A percentile compares a stretch with the other conserved stretches of the same genome.
These are phyloP conservation scores for Meleagris gallopavo DNA, from an alignment of 2,113 vertebrate genomes.

Conservation along the genomic window DNA sequence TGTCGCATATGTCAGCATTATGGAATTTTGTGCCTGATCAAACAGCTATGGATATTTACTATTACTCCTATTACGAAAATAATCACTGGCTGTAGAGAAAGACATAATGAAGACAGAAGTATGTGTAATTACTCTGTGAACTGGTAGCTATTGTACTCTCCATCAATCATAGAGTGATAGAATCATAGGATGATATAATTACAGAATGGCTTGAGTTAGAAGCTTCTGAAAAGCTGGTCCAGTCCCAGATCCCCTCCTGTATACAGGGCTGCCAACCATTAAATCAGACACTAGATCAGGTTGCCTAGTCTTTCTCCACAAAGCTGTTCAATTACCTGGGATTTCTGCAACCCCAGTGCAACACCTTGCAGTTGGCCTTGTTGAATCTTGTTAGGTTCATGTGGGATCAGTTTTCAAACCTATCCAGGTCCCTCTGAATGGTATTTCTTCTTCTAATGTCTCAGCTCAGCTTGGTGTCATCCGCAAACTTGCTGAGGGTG, in stretches of 20 bases:
- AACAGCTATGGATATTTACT: background rate
- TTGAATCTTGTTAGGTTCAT: background rate
- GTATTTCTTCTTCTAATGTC: background rate
- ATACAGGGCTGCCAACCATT: no score
- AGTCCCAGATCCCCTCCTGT: no score
- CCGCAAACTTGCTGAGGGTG: background rate
- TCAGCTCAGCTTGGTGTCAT: background rate
- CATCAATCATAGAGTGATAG: background rate
- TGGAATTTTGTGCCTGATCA: background rate
- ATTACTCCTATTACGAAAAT: background rate
- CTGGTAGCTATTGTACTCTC: background rate
- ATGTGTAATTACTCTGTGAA: background rate
- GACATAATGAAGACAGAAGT: background rate
- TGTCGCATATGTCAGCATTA: rapidly evolving
- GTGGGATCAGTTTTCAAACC: background rate
- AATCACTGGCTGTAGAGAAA: background rate
- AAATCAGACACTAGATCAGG: no score
- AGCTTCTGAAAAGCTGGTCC: no score
- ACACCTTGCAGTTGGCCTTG: background rate
- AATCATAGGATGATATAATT: background rate
- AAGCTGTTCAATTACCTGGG: background rate
- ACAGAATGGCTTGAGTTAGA: no score
- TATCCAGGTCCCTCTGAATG: background rate
- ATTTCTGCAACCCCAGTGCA: background rate
- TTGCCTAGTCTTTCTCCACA: background rate